Conservation (phyloP, 2,113 vertebrate genomes). For the Perca fluviatilis region DNA sequence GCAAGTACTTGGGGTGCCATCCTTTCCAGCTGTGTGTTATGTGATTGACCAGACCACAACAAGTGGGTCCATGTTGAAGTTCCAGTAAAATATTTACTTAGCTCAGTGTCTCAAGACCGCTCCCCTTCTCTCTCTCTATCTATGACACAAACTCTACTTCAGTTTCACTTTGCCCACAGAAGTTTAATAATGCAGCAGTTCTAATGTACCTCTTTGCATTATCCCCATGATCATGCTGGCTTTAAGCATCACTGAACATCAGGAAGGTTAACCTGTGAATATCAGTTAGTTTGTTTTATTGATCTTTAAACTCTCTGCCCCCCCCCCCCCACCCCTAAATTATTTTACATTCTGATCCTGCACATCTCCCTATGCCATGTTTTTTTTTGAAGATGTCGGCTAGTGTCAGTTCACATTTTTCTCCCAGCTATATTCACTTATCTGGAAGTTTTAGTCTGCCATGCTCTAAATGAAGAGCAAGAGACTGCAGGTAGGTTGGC, state of each 20-base stretch:
- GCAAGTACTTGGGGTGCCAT: neutral
- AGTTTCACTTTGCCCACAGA: conserved; percentile 9
- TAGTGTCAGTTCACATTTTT: conserved; percentile 14
- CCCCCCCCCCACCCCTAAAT: conserved; percentile 1
- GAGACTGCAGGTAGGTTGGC: neutral
- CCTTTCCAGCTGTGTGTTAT: conserved; percentile 12
- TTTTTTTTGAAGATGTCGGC: conserved; percentile 7
- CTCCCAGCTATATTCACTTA: neutral
- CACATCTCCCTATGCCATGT: neutral
- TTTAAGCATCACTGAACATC: conserved; percentile 50
- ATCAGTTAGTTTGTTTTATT: conserved; percentile 49
- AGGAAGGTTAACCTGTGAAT: conserved; percentile 50
- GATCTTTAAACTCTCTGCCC: conserved; percentile 14
- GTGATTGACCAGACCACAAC: neutral
- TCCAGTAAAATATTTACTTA: conserved; percentile 16
- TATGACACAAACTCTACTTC: conserved; percentile 15
- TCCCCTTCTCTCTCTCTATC: neutral
- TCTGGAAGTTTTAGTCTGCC: conserved; percentile 29
- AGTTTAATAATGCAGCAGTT: conserved; percentile 58
- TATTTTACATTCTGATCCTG: conserved; percentile 34
- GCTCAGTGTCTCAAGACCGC: neutral
- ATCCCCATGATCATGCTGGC: conserved; percentile 20
- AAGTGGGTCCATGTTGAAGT: neutral
- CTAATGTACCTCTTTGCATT: conserved; percentile 48
- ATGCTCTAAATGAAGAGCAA: neutral